Conservation (phyloP, 2,888 invertebrate species). For the Trachelus troglodyta region DNA sequence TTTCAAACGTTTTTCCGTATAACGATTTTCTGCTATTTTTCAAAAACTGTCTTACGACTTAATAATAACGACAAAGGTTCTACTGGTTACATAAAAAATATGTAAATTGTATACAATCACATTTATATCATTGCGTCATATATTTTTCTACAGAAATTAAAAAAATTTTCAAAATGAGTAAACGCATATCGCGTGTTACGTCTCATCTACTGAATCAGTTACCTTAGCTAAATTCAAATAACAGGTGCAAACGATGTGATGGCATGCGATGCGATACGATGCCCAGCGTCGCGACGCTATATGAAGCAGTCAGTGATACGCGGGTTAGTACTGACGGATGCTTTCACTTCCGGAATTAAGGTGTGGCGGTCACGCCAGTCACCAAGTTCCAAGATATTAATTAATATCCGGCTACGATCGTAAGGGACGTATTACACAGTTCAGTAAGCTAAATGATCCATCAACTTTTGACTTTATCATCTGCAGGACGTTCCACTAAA, state of each 20-base stretch:
- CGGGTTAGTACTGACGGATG: neutral
- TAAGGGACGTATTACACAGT: neutral
- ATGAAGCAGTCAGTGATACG: too few species aligned
- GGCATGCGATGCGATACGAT: neutral
- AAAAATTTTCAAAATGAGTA: neutral
- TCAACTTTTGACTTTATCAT: neutral
- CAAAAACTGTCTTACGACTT: neutral
- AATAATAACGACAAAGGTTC: neutral
- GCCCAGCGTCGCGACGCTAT: too few species aligned
- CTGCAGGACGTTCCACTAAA: neutral
- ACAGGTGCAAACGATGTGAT: neutral
- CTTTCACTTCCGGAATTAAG: neutral
- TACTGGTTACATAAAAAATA: neutral
- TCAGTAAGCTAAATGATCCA: neutral
- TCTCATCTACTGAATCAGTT: neutral
- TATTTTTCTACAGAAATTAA: neutral
- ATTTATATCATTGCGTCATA: neutral
- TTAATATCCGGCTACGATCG: constrained; percentile 15
- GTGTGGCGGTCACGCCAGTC: constrained; percentile 20
- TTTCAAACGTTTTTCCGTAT: neutral
- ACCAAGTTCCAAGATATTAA: constrained; percentile 17
- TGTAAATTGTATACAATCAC: neutral
- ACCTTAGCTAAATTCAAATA: neutral
- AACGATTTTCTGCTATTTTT: neutral
- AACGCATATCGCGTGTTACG: neutral